phyloP scores from a whole-genome alignment of 2,888 invertebrate species.

The Notodonta ziczac region DNA sequence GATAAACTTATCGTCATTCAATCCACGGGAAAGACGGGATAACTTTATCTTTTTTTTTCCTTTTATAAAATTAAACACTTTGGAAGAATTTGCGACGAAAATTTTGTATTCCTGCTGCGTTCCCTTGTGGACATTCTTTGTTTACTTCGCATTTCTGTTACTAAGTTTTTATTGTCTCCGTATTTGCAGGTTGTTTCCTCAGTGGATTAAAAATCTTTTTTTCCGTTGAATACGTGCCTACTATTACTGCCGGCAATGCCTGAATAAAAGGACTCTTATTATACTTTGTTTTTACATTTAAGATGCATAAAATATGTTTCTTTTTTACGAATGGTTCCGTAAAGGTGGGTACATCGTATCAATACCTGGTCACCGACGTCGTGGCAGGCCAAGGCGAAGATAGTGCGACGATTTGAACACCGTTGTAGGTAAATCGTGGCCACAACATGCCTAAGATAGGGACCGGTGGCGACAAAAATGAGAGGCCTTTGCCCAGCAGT shows the following conservation, averaged over 20 bases:
- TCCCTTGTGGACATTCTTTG: slow-evolving; percentile 44
- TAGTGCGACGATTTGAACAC: no score
- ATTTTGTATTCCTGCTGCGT: slow-evolving; percentile 58
- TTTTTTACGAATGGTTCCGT: no score
- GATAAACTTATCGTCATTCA: slow-evolving; percentile 52
- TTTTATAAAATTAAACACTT: slow-evolving; percentile 62
- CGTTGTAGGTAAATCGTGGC: no score
- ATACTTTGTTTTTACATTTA: slow-evolving; percentile 19
- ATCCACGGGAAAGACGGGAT: slow-evolving; percentile 48
- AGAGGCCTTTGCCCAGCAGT: not conserved
- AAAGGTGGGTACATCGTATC: no score
- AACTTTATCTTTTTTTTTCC: slow-evolving; percentile 52
- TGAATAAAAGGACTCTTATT: slow-evolving; percentile 20
- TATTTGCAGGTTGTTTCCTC: slow-evolving; percentile 31
- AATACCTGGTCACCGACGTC: no score
- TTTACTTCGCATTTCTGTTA: slow-evolving; percentile 52
- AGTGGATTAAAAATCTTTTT: slow-evolving; percentile 33
- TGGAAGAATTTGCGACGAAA: slow-evolving; percentile 53
- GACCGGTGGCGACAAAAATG: no score
- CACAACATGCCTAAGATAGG: no score
- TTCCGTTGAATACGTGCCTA: slow-evolving; percentile 12
- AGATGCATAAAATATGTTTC: no score
- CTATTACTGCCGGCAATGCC: slow-evolving; percentile 18
- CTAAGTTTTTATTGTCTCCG: slow-evolving; percentile 47
- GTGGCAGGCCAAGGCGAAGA: no score